phyloP scores from a whole-genome alignment of 2,797 vertebrate species.

The Hyperoplus immaculatus region DNA sequence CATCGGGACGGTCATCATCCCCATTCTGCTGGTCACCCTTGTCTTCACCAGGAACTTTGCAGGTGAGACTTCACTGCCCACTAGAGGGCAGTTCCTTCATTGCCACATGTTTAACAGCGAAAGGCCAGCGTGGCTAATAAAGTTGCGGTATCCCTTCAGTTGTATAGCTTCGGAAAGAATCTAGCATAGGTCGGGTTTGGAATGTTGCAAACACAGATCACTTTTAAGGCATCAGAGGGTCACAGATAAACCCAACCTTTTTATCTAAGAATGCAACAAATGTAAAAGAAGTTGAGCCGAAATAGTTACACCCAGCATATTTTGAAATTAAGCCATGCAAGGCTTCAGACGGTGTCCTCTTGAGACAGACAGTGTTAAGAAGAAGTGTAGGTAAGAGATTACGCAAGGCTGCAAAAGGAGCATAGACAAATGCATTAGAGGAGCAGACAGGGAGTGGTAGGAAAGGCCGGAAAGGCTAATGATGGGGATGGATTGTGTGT shows the following conservation, averaged over 20 bases:
- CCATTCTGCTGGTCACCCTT: constrained; percentile 96
- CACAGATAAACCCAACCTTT: neutral
- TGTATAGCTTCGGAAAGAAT: neutral
- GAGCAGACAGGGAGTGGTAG: constrained; percentile 8
- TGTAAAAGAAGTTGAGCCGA: neutral
- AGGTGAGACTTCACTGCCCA: constrained; percentile 86
- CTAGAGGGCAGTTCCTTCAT: constrained; percentile 34
- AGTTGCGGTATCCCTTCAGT: too few relatives aligned
- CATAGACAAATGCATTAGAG: neutral
- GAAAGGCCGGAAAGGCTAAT: constrained; percentile 3
- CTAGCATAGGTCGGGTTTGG: neutral
- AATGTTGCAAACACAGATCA: neutral
- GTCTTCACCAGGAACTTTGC: constrained; percentile 99
- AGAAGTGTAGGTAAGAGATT: constrained; percentile 14
- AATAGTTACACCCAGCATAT: neutral
- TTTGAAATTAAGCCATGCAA: neutral
- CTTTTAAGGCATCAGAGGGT: neutral
- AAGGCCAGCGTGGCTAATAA: too few relatives aligned
- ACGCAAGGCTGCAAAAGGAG: constrained; percentile 14
- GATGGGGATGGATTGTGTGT: constrained; percentile 13
- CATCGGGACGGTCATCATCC: constrained; percentile 98
- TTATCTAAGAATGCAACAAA: neutral
- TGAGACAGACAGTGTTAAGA: constrained; percentile 5
- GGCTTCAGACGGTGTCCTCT: neutral
- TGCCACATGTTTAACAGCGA: neutral